Base-by-base conservation (phyloP, 2,888 invertebrate species). In the Listrodromus nycthemerus region DNA sequence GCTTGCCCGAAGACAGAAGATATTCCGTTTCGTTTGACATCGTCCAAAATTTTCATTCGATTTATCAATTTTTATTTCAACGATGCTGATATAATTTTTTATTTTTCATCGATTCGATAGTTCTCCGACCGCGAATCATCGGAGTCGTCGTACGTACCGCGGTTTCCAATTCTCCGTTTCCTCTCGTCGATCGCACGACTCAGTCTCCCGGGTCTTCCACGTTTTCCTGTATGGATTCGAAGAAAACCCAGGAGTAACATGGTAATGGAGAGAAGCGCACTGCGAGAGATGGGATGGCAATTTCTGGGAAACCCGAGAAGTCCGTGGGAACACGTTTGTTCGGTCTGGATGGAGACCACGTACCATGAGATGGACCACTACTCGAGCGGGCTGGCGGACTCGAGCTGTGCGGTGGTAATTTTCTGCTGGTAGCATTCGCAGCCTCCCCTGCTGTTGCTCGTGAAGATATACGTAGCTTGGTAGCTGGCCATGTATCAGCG, bases 371-470 rank as follows among this genome's bases (percentile, higher is more conserved):
- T 70, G 52, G n/a, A 79, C 33, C 63, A 69, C 61, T 16, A 16
- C 37, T 74, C 52, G 50, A 66, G 69, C 50, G 65, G 19, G 67
- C 55, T 55, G 63, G 69, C 80, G 63, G 78, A 65, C 75, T 55
- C 65, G 75, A 80, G 75, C 79, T 48, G 71, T n/a, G 75, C 58
- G 65, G 69, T 70, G 79, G 83, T 79, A 83, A 83, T 83, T 83
- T 83, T 83, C 83, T 75, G 79, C 83, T 79, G 24, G 70, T 58
- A 80, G 75, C 70, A 76, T 76, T 45, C 55, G 63, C 67, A 55
- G 33, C 24, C 65, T 41, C 55, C 37, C 41, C 37, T 27, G 55
- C 55, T 58, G 55, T 55, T 71, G 61, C 61, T 6, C 30, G n/a
- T 58, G 19, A 58, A 65, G 27, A 27, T 30, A 65, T 77, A 48